phyloP scores from a whole-genome alignment of 2,888 invertebrate genomes.

The Philereme transversata region DNA sequence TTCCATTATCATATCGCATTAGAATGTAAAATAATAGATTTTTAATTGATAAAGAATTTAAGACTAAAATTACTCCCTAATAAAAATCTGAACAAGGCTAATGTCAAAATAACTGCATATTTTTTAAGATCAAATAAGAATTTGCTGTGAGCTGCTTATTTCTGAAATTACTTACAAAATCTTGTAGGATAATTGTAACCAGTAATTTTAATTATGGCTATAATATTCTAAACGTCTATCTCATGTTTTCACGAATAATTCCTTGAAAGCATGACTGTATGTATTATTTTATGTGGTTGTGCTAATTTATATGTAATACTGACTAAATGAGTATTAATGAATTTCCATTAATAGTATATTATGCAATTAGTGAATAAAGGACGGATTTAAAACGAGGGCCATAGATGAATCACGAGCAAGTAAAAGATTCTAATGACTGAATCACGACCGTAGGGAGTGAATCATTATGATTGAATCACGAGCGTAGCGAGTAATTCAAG shows the following conservation, averaged over 20 bases:
- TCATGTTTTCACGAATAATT: neutral
- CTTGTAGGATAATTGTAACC: no score
- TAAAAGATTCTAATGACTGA: no score
- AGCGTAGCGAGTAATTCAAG: no score
- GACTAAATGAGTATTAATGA: constrained; percentile 21
- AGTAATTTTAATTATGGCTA: no score
- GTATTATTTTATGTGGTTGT: constrained; percentile 30
- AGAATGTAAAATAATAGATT: neutral
- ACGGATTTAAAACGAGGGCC: no score
- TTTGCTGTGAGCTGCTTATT: no score
- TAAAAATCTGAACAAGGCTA: no score
- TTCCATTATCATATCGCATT: constrained; percentile 4
- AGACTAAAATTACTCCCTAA: neutral
- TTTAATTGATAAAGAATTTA: neutral
- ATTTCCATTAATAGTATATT: neutral
- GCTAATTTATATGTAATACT: constrained; percentile 26
- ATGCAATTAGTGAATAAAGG: no score
- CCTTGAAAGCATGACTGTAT: constrained; percentile 8
- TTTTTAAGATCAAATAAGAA: neutral
- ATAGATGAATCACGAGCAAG: no score
- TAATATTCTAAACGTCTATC: neutral
- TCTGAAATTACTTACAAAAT: no score
- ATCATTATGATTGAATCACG: no score
- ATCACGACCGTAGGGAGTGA: no score
- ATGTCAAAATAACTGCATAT: neutral